These are phyloP conservation scores for Drosophila equinoxialis DNA, from an alignment of 1,140 invertebrate species.

Conservation along the genomic window DNA sequence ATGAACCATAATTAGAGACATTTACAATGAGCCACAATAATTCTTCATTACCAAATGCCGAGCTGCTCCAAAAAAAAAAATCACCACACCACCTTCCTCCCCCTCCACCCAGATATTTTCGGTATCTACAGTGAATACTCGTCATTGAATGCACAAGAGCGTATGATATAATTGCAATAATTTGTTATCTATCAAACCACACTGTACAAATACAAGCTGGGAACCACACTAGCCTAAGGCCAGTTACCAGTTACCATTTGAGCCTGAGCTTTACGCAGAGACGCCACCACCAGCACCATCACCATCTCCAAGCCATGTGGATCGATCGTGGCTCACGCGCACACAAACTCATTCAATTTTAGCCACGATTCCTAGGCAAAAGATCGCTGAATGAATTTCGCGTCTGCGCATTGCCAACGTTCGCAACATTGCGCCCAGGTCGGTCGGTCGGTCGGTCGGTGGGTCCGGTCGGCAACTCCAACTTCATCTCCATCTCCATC, in stretches of 20 bases:
- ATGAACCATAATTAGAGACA: slow-evolving; percentile 82
- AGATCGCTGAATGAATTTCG: slow-evolving; percentile 62
- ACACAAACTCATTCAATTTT: slow-evolving; percentile 78
- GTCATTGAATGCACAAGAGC: background rate
- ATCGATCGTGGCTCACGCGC: slow-evolving; percentile 76
- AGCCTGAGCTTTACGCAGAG: slow-evolving; percentile 30
- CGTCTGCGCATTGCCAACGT: slow-evolving; percentile 47
- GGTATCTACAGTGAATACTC: slow-evolving; percentile 9
- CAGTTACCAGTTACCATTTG: background rate
- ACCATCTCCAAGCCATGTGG: slow-evolving; percentile 1
- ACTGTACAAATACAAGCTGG: slow-evolving; percentile 2
- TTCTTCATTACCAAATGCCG: slow-evolving; percentile 77
- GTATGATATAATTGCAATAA: background rate
- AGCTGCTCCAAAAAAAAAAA: background rate
- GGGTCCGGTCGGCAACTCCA: background rate
- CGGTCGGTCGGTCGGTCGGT: background rate
- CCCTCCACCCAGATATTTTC: background rate
- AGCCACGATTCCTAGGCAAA: slow-evolving; percentile 55
- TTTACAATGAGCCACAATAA: slow-evolving; percentile 80
- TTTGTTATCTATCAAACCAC: background rate
- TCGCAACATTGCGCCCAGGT: slow-evolving; percentile 21
- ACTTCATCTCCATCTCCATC: background rate
- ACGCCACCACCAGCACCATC: slow-evolving; percentile 16
- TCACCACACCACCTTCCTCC: background rate
- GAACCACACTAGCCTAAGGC: slow-evolving; percentile 10